Conservation (phyloP, 2,797 vertebrate genomes). For the Spheniscus humboldti region DNA sequence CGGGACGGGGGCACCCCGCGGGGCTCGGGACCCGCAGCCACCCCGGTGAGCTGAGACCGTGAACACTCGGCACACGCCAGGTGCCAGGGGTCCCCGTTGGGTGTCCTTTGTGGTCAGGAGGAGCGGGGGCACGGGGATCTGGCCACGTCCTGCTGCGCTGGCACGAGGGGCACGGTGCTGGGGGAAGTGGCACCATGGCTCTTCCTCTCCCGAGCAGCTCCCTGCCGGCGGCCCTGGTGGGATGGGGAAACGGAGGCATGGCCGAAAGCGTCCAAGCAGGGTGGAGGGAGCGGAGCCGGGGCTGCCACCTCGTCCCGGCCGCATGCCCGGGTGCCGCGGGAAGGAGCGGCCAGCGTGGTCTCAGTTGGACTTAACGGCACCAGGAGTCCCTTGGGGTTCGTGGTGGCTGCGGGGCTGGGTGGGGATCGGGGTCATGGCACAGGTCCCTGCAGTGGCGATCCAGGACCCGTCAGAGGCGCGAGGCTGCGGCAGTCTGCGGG, state of each 20-base stretch:
- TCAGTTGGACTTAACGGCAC: rapidly evolving
- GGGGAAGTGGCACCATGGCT: background rate
- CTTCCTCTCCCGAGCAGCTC: background rate
- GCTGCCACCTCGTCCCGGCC: background rate
- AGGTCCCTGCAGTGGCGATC: rapidly evolving
- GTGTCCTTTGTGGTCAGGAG: background rate
- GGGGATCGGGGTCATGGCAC: rapidly evolving
- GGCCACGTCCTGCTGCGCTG: background rate
- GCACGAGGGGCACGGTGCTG: background rate
- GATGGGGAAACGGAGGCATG: background rate
- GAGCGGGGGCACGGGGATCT: rapidly evolving
- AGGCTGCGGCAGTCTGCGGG: rapidly evolving
- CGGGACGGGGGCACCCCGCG: background rate
- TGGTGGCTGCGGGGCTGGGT: rapidly evolving
- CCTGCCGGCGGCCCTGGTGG: background rate
- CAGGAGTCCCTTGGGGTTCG: rapidly evolving
- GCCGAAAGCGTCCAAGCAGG: rapidly evolving
- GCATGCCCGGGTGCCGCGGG: rapidly evolving
- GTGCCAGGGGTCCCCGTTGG: rapidly evolving
- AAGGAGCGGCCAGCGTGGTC: rapidly evolving
- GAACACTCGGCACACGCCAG: rapidly evolving
- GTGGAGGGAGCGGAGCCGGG: rapidly evolving
- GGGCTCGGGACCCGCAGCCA: background rate
- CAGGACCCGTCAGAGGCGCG: rapidly evolving
- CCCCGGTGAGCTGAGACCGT: background rate